These are phyloP conservation scores for Zaprionus lachaisei DNA, from an alignment of 1,140 invertebrate species.

Conservation along the genomic window DNA sequence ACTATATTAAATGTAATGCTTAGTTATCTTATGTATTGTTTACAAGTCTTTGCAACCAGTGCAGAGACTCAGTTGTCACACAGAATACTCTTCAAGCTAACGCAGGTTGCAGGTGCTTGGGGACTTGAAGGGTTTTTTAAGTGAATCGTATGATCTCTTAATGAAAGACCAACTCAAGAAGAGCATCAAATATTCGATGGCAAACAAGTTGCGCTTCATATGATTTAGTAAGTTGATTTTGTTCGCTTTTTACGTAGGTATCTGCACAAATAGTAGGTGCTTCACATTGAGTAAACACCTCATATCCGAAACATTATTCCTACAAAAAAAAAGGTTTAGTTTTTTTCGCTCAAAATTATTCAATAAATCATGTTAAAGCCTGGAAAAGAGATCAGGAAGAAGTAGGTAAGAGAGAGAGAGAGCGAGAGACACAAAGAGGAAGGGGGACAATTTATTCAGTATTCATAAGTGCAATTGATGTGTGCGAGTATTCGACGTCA, in stretches of 20 bases:
- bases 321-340: neutral
- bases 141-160: too few species aligned
- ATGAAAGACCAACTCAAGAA: neutral
- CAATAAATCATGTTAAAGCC: slow-evolving; percentile 17
- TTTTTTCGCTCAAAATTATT: neutral
- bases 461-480: slow-evolving; percentile 7
- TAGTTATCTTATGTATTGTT: too few species aligned
- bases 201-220: neutral
- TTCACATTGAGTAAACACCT: slow-evolving; percentile 3
- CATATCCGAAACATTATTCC: slow-evolving; percentile 15
- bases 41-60: too few species aligned
- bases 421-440: neutral
- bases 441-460: neutral
- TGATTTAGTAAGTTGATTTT: neutral
- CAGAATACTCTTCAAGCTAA: too few species aligned
- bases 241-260: neutral
- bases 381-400: neutral
- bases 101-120: too few species aligned
- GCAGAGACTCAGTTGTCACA: too few species aligned
- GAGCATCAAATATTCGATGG: neutral
- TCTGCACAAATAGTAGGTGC: neutral
- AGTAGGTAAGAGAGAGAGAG: too few species aligned
- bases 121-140: too few species aligned
- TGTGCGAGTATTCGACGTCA: slow-evolving; percentile 29
- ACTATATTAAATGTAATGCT: too few species aligned